Evolutionary conservation across 2,797 vertebrate species (phyloP).

Genomic region (Peromyscus melanophrys): DNA sequence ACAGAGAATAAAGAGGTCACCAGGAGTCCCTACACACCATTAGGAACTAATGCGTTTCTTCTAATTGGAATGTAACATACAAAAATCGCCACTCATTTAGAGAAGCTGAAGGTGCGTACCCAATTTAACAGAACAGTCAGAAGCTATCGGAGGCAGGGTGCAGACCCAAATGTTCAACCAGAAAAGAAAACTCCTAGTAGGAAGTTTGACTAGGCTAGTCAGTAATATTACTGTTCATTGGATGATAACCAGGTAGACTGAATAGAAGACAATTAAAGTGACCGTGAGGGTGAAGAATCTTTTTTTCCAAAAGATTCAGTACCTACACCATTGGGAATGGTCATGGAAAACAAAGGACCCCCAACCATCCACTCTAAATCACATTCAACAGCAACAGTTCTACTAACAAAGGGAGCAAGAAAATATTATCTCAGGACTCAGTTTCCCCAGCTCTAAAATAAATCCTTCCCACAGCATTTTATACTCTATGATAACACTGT

Average conservation of each 20-base stretch:
- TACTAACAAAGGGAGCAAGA: not conserved
- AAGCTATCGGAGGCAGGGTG: not conserved
- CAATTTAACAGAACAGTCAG: not conserved
- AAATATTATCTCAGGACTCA: not conserved
- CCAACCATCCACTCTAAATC: not conserved
- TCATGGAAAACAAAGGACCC: not conserved
- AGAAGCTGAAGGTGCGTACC: not conserved
- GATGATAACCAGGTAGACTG: not conserved
- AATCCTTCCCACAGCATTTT: not conserved
- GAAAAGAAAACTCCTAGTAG: not conserved
- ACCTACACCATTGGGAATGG: not conserved
- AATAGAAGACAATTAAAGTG: not conserved
- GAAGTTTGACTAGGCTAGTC: not conserved
- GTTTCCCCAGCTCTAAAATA: constrained; percentile 1
- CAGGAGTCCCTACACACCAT: not conserved
- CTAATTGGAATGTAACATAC: not conserved
- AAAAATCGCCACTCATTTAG: not conserved
- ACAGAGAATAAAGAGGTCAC: not conserved
- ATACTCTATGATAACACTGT: not conserved
- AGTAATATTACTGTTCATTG: not conserved
- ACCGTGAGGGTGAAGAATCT: not conserved
- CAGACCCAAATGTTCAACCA: not conserved
- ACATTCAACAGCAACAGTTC: not conserved
- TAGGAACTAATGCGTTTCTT: not conserved
- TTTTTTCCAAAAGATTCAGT: not conserved